Evolutionary conservation across 2,113 vertebrate genomes (phyloP).

Genomic region (Trachemys scripta): DNA sequence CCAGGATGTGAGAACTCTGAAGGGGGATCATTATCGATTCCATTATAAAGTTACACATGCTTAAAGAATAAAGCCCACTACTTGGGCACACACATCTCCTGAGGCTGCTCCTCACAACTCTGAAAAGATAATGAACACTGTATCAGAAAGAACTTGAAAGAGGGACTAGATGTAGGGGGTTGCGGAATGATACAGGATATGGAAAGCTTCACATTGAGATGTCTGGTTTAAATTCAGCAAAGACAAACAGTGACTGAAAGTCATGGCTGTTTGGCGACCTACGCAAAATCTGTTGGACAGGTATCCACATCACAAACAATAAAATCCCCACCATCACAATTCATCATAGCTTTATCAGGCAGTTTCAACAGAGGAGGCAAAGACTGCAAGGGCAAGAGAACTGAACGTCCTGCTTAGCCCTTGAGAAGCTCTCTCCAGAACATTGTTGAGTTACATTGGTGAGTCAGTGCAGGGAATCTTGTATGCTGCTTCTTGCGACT

Average conservation of each 20-base stretch:
- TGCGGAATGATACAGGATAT: accelerated
- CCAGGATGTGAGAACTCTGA: not conserved
- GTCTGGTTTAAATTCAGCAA: not conserved
- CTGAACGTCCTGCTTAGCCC: not conserved
- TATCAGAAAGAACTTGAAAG: not conserved
- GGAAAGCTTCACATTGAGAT: not conserved
- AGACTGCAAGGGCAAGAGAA: not conserved
- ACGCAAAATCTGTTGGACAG: accelerated
- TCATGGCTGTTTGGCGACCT: not conserved
- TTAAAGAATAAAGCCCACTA: accelerated
- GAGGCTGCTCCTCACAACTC: not conserved
- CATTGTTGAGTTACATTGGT: accelerated
- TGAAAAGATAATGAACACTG: accelerated
- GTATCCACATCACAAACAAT: not conserved
- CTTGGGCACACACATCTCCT: not conserved
- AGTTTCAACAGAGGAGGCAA: not conserved
- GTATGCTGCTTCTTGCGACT: not conserved
- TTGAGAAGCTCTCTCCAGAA: not conserved
- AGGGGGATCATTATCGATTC: not conserved
- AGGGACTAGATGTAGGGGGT: accelerated
- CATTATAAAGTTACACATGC: not conserved
- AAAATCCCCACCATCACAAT: accelerated
- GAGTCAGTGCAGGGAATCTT: not conserved
- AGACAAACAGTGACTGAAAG: not conserved
- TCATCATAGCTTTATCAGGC: accelerated